Percentiles rank a stretch among this genome's conserved stretches.
Evolutionary conservation across 2,888 invertebrate genomes (phyloP).

Genomic region (Oscheius sp.): DNA sequence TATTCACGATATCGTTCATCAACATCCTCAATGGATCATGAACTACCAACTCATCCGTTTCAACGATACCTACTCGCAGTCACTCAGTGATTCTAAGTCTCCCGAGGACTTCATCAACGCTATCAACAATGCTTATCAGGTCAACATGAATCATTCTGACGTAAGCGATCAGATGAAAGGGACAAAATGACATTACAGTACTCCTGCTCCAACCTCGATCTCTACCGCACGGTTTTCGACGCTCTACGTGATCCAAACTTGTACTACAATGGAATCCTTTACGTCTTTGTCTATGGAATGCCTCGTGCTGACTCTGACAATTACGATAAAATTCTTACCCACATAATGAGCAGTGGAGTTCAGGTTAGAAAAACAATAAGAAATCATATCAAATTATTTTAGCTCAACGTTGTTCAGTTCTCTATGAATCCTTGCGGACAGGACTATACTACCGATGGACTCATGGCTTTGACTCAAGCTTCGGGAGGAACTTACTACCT

Average conservation of each 20-base stretch:
- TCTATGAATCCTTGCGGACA: conserved; percentile 55
- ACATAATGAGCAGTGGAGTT: conserved; percentile 49
- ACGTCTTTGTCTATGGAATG: conserved; percentile 55
- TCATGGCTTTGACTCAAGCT: conserved; percentile 44
- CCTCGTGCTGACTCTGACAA: conserved; percentile 43
- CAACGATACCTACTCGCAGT: conserved; percentile 41
- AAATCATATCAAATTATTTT: conserved; percentile 7
- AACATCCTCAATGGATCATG: conserved; percentile 50
- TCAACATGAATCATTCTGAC: conserved; percentile 34
- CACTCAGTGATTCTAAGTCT: conserved; percentile 6
- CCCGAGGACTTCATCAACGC: conserved; percentile 32
- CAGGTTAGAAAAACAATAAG: conserved; percentile 29
- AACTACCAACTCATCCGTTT: conserved; percentile 53
- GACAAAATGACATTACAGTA: conserved; percentile 30
- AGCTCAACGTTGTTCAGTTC: conserved; percentile 55
- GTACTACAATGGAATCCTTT: conserved; percentile 51
- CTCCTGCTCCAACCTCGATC: conserved; percentile 46
- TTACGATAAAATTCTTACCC: conserved; percentile 44
- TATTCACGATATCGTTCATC: conserved; percentile 49
- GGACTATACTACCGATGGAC: conserved; percentile 46
- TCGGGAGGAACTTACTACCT: conserved; percentile 53
- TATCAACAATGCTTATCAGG: conserved; percentile 8
- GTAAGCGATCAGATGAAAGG: neutral
- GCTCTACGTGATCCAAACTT: conserved; percentile 27
- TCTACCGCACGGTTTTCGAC: conserved; percentile 43